phyloP scores from a whole-genome alignment of 2,797 vertebrate species.

The Momotus momota region DNA sequence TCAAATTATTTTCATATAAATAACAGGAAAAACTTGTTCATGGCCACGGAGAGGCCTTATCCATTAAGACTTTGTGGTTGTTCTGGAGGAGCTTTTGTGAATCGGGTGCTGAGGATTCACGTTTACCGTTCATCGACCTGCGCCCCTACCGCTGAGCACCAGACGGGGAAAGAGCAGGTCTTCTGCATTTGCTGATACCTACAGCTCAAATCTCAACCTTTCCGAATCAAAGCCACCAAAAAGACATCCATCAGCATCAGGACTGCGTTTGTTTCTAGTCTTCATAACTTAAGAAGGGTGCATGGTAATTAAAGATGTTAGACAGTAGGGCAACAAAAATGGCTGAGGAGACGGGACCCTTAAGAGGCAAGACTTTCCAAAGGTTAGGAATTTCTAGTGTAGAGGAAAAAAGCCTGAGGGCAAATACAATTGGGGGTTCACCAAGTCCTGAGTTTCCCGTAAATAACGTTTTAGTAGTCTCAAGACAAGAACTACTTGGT shows the following conservation, averaged over 20 bases:
- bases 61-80: background rate
- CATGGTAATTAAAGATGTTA: background rate
- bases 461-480: background rate
- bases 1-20: constrained; percentile 15
- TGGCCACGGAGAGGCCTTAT: background rate
- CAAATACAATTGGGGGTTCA: background rate
- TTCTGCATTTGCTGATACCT: background rate
- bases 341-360: background rate
- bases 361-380: background rate
- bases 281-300: background rate
- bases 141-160: background rate
- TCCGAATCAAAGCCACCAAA: background rate
- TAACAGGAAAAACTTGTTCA: background rate
- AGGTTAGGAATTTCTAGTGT: background rate
- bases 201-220: background rate
- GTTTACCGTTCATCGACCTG: background rate
- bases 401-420: background rate
- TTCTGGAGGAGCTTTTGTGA: background rate
- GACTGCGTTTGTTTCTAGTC: background rate
- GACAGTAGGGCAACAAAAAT: background rate
- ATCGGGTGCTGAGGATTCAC: background rate
- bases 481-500: background rate
- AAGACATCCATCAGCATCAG: rapidly evolving
- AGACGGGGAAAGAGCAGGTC: background rate
- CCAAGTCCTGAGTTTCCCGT: background rate